Evolutionary conservation across 1,140 invertebrate genomes (phyloP).

Genomic region (Mizuhopecten yessoensis): DNA sequence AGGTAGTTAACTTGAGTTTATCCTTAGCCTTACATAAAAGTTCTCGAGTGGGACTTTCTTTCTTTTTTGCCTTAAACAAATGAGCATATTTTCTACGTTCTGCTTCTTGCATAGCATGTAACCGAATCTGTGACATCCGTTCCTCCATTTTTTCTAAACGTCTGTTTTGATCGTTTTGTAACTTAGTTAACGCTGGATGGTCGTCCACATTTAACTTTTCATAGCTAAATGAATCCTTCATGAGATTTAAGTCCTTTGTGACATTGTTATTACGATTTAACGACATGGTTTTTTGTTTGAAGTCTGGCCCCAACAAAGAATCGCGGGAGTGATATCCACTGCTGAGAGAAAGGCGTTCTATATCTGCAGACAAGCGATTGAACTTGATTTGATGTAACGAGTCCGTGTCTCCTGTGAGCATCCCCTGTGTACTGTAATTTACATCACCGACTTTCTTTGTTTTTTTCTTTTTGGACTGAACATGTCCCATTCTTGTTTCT

Average conservation of each 20-base stretch:
- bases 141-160: slow-evolving; percentile 74
- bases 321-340: slow-evolving; percentile 49
- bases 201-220: slow-evolving; percentile 66
- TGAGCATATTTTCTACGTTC: slow-evolving; percentile 74
- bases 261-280: slow-evolving; percentile 49
- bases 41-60: slow-evolving; percentile 59
- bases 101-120: slow-evolving; percentile 74
- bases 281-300: slow-evolving; percentile 49
- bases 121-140: slow-evolving; percentile 70
- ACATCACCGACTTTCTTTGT: slow-evolving; percentile 38
- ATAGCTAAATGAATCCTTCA: slow-evolving; percentile 54
- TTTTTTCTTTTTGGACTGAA: slow-evolving; percentile 60
- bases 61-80: slow-evolving; percentile 69
- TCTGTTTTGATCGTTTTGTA: slow-evolving; percentile 75
- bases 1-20: slow-evolving; percentile 52
- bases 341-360: slow-evolving; percentile 52
- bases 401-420: slow-evolving; percentile 45
- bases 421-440: slow-evolving; percentile 48
- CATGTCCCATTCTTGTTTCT: slow-evolving; percentile 61
- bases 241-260: not conserved
- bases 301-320: slow-evolving; percentile 32
- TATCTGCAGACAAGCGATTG: slow-evolving; percentile 49
- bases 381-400: slow-evolving; percentile 42
- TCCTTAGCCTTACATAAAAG: slow-evolving; percentile 69
- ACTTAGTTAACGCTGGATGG: slow-evolving; percentile 71